These are phyloP conservation scores for Cryptocephalus primarius DNA, from an alignment of 2,888 invertebrate species.

Conservation along the genomic window DNA sequence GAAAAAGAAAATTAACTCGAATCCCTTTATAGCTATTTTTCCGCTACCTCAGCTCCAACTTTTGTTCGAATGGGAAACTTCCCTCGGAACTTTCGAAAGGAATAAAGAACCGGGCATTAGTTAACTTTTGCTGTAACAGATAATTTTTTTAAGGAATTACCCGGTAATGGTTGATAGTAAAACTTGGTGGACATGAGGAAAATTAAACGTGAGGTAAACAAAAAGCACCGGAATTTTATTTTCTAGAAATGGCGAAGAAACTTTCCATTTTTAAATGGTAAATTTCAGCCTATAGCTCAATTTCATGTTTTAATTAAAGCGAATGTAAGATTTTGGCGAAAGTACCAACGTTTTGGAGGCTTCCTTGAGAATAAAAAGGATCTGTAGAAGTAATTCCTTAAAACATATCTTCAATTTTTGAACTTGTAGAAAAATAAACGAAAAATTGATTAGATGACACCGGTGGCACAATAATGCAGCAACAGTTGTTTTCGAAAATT, in stretches of 20 bases:
- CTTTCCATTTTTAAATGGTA: too few species aligned
- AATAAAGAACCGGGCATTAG: background rate
- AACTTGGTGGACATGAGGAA: background rate
- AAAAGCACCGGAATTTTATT: background rate
- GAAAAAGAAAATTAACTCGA: constrained; percentile 12
- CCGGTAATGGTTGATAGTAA: background rate
- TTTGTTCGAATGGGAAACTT: background rate
- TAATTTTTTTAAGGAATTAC: background rate
- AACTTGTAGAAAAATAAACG: too few species aligned
- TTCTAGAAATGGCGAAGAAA: background rate
- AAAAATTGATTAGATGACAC: too few species aligned
- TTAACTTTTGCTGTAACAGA: background rate
- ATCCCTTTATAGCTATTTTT: constrained; percentile 10
- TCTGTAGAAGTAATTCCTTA: too few species aligned
- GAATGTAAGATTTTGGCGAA: too few species aligned
- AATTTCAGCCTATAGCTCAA: too few species aligned
- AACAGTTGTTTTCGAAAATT: too few species aligned
- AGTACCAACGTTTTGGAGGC: too few species aligned
- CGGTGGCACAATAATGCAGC: too few species aligned
- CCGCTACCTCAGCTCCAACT: background rate
- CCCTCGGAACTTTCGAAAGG: background rate
- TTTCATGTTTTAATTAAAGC: too few species aligned
- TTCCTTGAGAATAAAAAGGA: too few species aligned
- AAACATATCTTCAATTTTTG: too few species aligned
- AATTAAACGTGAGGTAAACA: background rate